A percentile compares a stretch with the other conserved stretches of the same genome.
phyloP scores from a whole-genome alignment of 2,888 invertebrate genomes.

The Bibio marci region DNA sequence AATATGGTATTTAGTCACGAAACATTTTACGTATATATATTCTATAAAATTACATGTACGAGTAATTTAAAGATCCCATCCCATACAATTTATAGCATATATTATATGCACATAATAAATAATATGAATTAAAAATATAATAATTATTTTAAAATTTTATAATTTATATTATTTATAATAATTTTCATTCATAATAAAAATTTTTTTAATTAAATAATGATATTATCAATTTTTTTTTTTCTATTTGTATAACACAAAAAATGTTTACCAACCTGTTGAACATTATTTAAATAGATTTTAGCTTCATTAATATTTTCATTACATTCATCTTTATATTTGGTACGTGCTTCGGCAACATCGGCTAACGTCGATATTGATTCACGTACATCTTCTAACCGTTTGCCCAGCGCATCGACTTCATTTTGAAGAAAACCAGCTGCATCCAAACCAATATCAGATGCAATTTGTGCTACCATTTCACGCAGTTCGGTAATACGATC shows the following conservation, averaged over 20 bases:
- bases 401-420: constrained; percentile 60
- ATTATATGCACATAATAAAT: too few relatives aligned
- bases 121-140: too few relatives aligned
- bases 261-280: constrained; percentile 70
- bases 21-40: not conserved
- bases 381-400: constrained; percentile 56
- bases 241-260: too few relatives aligned
- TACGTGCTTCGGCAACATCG: constrained; percentile 57
- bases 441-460: constrained; percentile 58
- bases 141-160: too few relatives aligned
- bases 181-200: too few relatives aligned
- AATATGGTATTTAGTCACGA: constrained; percentile 1
- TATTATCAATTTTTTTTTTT: too few relatives aligned
- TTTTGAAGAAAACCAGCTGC: constrained; percentile 52
- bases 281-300: constrained; percentile 45
- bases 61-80: too few relatives aligned
- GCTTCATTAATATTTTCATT: constrained; percentile 38
- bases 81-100: too few relatives aligned
- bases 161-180: too few relatives aligned
- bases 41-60: too few relatives aligned
- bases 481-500: constrained; percentile 49
- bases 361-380: constrained; percentile 57
- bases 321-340: constrained; percentile 34
- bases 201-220: too few relatives aligned
- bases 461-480: constrained; percentile 59